Base-by-base conservation (phyloP, 2,888 invertebrate genomes). In the Andrena chrysosceles region DNA sequence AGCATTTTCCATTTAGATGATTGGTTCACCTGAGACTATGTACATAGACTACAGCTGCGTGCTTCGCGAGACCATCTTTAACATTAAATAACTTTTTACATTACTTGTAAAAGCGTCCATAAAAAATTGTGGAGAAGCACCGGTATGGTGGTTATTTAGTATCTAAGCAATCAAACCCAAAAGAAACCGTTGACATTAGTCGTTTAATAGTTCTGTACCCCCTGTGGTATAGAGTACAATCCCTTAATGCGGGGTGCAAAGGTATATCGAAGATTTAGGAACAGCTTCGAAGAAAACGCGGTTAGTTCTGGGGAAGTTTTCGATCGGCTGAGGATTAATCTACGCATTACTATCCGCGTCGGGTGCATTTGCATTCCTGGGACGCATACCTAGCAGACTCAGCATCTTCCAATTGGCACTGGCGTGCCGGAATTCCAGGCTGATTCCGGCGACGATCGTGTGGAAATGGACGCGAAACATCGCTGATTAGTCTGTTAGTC, bases 241-340 rank as follows among this genome's bases (percentile, higher is more conserved):
- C 20, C 29, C 54, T 26, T 59, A 49, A 23, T 56, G 20, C 26
- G 26, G 20, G 49, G 49, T 77, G 48, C 66, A 52, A 72, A 48
- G 68, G 62, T 42, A 31, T 29, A 52, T 54, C 23, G 64, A 63
- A 63, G 52, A 54, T 59, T 78, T 66, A 54, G 56, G 52, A 72
- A 52, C 31, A 73, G 54, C 31, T 80, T 69, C 54, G 29, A 23
- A 59, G 48, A 31, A 63, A 73, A 81, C 60, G 81, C 67, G 78
- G 77, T 78, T 83, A 85, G 81, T 88, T 89, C 42, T 20, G 20
- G 10, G 10, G 23, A 76, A 87, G 82, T 89, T 90, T 89, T 89
- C 87, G 77, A 79, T 80, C 86, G 75, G 63, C 81, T 54, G 59
- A 69, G 87, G 81, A 89, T 90, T 84, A 89, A 89, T 89, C 81